Conservation (phyloP, 2,797 vertebrate genomes). For the Poeciliopsis paucimaculata region DNA sequence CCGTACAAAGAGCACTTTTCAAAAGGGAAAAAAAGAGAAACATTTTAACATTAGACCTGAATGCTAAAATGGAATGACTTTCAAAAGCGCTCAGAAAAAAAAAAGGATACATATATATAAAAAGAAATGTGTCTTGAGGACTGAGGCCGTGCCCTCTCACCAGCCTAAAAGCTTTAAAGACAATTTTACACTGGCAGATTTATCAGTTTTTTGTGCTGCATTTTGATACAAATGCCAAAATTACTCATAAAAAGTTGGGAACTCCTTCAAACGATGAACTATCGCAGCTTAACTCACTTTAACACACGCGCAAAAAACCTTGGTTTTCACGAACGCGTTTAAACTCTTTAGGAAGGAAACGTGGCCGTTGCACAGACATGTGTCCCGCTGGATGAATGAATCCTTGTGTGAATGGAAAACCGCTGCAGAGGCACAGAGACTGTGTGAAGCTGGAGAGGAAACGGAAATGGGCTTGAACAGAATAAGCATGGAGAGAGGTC, state of each 20-base stretch:
- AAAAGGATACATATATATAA: background rate
- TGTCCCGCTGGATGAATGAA: conserved; percentile 53
- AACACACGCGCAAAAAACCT: background rate
- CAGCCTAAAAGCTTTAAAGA: background rate
- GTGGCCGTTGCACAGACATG: conserved; percentile 43
- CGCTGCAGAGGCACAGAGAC: conserved; percentile 30
- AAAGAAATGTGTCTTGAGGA: background rate
- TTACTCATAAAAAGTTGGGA: background rate
- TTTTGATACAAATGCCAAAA: conserved; percentile 1
- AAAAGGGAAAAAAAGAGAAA: background rate
- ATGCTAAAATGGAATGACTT: background rate
- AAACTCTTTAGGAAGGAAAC: conserved; percentile 50
- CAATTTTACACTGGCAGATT: background rate
- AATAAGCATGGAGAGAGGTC: conserved; percentile 44
- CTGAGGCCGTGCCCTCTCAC: background rate
- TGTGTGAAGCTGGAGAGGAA: conserved; percentile 49
- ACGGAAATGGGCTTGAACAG: conserved; percentile 55
- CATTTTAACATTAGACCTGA: background rate
- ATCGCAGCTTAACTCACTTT: background rate
- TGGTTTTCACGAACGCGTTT: conserved; percentile 10
- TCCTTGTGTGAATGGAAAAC: conserved; percentile 65
- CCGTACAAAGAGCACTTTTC: background rate
- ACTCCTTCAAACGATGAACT: background rate
- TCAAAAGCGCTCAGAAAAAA: background rate
- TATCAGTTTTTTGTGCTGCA: background rate